Conservation (phyloP, 2,797 vertebrate genomes). For the Pangasius krempfi region DNA sequence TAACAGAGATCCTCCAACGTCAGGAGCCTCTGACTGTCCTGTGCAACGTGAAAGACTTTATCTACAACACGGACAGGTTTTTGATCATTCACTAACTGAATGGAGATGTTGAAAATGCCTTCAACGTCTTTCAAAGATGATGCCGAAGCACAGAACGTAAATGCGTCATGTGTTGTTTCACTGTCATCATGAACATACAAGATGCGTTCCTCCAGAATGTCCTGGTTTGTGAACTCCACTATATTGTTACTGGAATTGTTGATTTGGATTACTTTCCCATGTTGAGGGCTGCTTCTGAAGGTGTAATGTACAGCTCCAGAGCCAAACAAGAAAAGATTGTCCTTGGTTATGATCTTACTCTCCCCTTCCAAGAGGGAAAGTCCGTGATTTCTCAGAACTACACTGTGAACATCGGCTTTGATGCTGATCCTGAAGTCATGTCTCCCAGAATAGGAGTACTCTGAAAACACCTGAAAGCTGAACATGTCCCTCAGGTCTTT, state of each 20-base stretch:
- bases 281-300: conserved; percentile 74
- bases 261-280: conserved; percentile 78
- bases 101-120: conserved; percentile 79
- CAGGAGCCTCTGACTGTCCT: conserved; percentile 81
- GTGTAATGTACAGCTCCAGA: conserved; percentile 77
- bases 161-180: conserved; percentile 81
- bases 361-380: conserved; percentile 84
- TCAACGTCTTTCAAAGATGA: conserved; percentile 59
- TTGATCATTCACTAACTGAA: conserved; percentile 87
- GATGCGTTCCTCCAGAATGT: conserved; percentile 76
- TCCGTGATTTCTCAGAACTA: conserved; percentile 80
- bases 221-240: conserved; percentile 78
- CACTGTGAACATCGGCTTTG: conserved; percentile 69
- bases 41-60: conserved; percentile 82
- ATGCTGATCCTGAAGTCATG: conserved; percentile 82
- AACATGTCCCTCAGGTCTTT: conserved; percentile 79
- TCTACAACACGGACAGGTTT: conserved; percentile 84
- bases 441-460: conserved; percentile 72
- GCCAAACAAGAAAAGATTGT: conserved; percentile 73
- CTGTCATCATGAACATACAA: conserved; percentile 88
- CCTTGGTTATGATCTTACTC: conserved; percentile 81
- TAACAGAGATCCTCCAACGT: conserved; percentile 82
- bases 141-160: conserved; percentile 74
- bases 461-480: conserved; percentile 79
- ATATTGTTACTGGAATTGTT: conserved; percentile 75